Evolutionary conservation across 2,888 invertebrate species (phyloP), one percentile per base, ranked within the genome.

Genomic region (Cosmia trapezina): DNA sequence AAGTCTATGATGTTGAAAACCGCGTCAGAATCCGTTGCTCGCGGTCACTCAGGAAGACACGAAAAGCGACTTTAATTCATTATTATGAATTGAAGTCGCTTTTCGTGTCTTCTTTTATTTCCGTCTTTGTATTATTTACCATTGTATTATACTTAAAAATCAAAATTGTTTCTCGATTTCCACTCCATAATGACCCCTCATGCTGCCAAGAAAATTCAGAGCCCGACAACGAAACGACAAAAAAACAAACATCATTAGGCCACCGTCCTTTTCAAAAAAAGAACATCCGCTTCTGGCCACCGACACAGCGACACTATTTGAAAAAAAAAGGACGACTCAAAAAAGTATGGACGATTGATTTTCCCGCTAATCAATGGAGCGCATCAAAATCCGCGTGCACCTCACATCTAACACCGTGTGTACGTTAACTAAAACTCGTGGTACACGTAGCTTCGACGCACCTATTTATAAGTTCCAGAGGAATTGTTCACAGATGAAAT

Each of bases 381-480:
- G 75, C 43, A 75, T 74, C 71, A 47, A 54, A 76, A 77, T 73
- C 61, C 47, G 70, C 71, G 57, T 73, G 74, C 76, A 70, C 51
- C 64, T 68, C 64, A 28, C 73, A 63, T 71, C 67, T 62, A 69
- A 84, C 69, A 83, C 73, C 72, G 75, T 76, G 74, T 82, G 77
- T 80, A 78, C 70, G 81, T 78, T 81, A 80, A 66, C 79, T 74
- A 89, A 88, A 88, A 84, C 86, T 87, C 88, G 87, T 88, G 88
- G 89, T 89, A 88, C 88, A 87, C 87, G 89, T 88, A 86, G 87
- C 80, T 89, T 88, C 90, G 91, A 89, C 93, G 91, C 91, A 89
- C 93, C 94, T 94, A 93, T 94, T 95, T 94, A 97, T 97, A 97
- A 96, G 96, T 90, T 96, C 97, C 92, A 97, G 97, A 89, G 94